Percentiles rank a stretch among this genome's conserved stretches.
phyloP scores from a whole-genome alignment of 2,113 vertebrate genomes.

The Rhineura floridana region DNA sequence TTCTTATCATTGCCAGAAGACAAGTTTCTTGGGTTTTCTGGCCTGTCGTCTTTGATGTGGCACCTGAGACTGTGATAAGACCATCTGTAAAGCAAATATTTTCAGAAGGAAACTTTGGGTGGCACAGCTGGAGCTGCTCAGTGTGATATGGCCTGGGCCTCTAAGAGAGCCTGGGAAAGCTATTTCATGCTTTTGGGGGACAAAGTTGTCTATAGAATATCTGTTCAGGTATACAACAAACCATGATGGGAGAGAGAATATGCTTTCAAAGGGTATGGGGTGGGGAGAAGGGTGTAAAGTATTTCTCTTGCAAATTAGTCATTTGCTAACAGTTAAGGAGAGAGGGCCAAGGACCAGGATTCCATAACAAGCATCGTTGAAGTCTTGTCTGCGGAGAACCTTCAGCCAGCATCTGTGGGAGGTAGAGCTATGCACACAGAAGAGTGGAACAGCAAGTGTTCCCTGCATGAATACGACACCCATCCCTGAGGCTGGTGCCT shows the following conservation, averaged over 20 bases:
- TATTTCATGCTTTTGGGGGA: background rate
- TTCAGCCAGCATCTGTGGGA: background rate
- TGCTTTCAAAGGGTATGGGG: background rate
- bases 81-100: background rate
- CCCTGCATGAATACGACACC: background rate
- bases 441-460: background rate
- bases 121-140: background rate
- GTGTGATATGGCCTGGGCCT: background rate
- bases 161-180: background rate
- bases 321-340: background rate
- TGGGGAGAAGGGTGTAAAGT: background rate
- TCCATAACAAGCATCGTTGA: background rate
- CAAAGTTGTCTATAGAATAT: background rate
- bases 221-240: background rate
- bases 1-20: background rate
- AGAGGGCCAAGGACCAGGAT: background rate
- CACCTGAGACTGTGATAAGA: background rate
- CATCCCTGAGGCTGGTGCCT: conserved; percentile 9
- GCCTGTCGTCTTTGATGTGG: background rate
- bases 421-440: background rate
- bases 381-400: background rate
- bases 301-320: background rate
- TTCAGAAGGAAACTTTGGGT: background rate
- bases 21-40: background rate
- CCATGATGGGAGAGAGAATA: background rate